Evolutionary conservation across 2,113 vertebrate species (phyloP), one percentile per base, ranked within the genome.

Genomic region (Trinectes maculatus): DNA sequence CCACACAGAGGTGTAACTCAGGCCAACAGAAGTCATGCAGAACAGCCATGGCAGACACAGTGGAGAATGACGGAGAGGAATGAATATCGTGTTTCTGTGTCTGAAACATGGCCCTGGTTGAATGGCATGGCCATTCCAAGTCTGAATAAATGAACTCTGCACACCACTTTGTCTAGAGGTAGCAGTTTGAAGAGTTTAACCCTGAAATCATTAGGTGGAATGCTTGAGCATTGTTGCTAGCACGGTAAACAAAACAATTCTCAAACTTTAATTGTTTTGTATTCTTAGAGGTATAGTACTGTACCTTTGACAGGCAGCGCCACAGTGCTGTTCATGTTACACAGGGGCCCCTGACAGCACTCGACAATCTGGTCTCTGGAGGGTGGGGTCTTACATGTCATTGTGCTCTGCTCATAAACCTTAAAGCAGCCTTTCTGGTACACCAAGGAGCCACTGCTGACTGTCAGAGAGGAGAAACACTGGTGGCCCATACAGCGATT

Each of bases 361-460:
- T 97, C 95, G 11, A 99, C 96, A 0, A 94, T 95, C 80, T 98
- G 97, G 87, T 96, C 96, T 5, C 94, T 91, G 16, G 97, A 97
- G 0, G 96, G 96, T 0, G 97, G 97, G 0, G 97, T 99, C 87
- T 96, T 97, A 88, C 98, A 99, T 0, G 96, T 99, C 95, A 99
- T 88, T 16, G 95, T 96, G 48, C 96, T 93, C 70, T 99, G 98
- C 75, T 98, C 97, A 0, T 97, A 97, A 58, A 95, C 94, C 71
- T 93, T 95, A 86, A 99, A 99, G 92, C 98, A 99, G 85, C 98
- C 97, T 26, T 98, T 99, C 90, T 99, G 96, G 88, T 94, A 95
- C 16, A 98, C 91, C 19, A 88, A 89, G 37, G 88, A 87, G 22
- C 96, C 96, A 0, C 93, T 92, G 0, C 92, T 98, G 61, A 96